Conservation (phyloP, 2,888 invertebrate species). For the Diadromus collaris region DNA sequence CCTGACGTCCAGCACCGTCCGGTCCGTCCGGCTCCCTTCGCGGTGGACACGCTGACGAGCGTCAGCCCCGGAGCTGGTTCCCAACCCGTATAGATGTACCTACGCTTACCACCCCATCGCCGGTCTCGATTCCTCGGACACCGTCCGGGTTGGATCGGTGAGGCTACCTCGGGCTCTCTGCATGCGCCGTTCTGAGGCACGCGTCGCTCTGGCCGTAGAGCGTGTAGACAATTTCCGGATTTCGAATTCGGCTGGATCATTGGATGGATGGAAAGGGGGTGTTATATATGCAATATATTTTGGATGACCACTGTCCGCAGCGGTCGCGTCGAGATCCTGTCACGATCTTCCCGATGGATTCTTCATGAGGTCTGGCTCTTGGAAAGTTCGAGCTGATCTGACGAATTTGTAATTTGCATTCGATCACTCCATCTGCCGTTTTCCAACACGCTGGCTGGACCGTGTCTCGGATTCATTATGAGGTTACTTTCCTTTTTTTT, state of each 20-base stretch:
- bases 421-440: background rate
- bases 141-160: background rate
- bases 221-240: conserved; percentile 55
- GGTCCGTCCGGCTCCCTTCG: conserved; percentile 29
- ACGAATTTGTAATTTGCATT: background rate
- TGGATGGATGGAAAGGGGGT: conserved; percentile 4
- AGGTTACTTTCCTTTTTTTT: background rate
- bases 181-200: conserved; percentile 4
- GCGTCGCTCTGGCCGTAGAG: conserved; percentile 11
- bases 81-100: background rate
- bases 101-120: background rate
- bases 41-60: conserved; percentile 57
- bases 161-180: background rate
- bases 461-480: background rate
- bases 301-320: conserved; percentile 35
- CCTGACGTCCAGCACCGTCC: conserved; percentile 44
- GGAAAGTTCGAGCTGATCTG: conserved; percentile 11
- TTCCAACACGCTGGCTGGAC: background rate
- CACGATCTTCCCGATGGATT: conserved; percentile 22
- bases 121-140: conserved; percentile 32
- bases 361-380: conserved; percentile 36
- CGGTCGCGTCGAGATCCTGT: background rate
- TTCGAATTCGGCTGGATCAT: conserved; percentile 39
- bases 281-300: conserved; percentile 27
- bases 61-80: conserved; percentile 5